A percentile compares a stretch with the other conserved stretches of the same genome.
These are phyloP conservation scores for Polymixis flavicincta DNA, from an alignment of 2,888 invertebrate genomes.

Conservation along the genomic window DNA sequence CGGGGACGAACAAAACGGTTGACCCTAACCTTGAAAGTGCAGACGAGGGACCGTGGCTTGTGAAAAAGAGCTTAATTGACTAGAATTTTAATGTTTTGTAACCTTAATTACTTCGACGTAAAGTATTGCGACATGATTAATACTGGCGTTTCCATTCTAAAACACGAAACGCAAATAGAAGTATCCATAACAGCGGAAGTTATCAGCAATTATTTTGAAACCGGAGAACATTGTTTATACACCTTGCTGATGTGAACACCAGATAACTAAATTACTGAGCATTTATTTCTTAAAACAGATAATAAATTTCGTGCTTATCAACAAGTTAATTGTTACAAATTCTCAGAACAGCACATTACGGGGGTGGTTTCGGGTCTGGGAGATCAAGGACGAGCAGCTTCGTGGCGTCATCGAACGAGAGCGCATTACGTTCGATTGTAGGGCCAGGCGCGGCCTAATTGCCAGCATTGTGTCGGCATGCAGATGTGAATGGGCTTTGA, in stretches of 20 bases:
- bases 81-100: constrained; percentile 44
- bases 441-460: constrained; percentile 89
- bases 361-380: constrained; percentile 50
- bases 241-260: constrained; percentile 41
- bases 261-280: constrained; percentile 46
- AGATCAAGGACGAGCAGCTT: constrained; percentile 68
- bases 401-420: constrained; percentile 85
- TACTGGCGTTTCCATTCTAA: constrained; percentile 47
- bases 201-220: constrained; percentile 60
- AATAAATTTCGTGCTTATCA: constrained; percentile 30
- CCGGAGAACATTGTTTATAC: constrained; percentile 57
- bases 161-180: constrained; percentile 50
- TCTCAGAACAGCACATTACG: constrained; percentile 47
- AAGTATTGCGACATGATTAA: constrained; percentile 37
- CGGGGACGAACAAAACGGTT: constrained; percentile 74
- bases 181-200: constrained; percentile 52
- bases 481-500: constrained; percentile 91
- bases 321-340: constrained; percentile 43
- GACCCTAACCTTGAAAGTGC: constrained; percentile 74
- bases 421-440: constrained; percentile 90
- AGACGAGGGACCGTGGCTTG: constrained; percentile 63
- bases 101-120: constrained; percentile 52
- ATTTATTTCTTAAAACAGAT: constrained; percentile 37
- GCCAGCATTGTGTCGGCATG: constrained; percentile 91
- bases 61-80: constrained; percentile 63